A percentile compares a stretch with the other conserved stretches of the same genome.
Evolutionary conservation across 2,797 vertebrate genomes (phyloP).

Genomic region (Heterohyrax brucei): DNA sequence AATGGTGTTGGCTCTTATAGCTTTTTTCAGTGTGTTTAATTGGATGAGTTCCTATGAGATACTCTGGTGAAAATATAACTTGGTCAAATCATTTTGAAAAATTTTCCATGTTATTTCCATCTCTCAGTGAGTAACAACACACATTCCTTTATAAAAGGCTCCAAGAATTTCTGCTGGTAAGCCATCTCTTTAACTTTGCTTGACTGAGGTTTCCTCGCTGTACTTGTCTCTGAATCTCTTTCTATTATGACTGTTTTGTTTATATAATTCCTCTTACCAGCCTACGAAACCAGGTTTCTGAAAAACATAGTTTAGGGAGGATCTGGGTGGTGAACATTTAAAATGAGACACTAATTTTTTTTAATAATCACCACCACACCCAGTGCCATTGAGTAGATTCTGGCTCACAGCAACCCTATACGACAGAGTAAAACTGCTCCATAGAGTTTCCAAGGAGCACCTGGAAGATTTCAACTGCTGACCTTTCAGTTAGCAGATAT

Average conservation of each 20-base stretch:
- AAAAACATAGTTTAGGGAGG: not conserved
- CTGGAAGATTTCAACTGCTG: too few relatives aligned
- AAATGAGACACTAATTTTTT: not conserved
- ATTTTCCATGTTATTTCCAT: conserved; percentile 20
- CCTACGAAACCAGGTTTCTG: not conserved
- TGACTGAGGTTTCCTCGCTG: not conserved
- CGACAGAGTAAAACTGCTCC: too few relatives aligned
- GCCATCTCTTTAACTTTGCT: not conserved
- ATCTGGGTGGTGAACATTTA: not conserved
- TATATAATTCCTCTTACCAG: not conserved
- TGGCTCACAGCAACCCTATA: too few relatives aligned
- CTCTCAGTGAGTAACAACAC: not conserved
- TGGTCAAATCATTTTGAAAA: not conserved
- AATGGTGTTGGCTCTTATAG: not conserved
- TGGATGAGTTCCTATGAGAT: not conserved
- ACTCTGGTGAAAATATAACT: not conserved
- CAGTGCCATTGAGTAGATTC: too few relatives aligned
- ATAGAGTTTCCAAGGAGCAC: too few relatives aligned
- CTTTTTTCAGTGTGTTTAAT: conserved; percentile 17
- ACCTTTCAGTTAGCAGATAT: too few relatives aligned
- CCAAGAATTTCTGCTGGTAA: conserved; percentile 7
- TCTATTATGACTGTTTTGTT: not conserved
- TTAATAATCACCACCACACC: not conserved
- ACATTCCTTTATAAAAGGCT: not conserved
- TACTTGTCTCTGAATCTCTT: not conserved